These are phyloP conservation scores for Pseudachorutes palmiensis DNA, from an alignment of 1,140 invertebrate genomes.

Conservation along the genomic window DNA sequence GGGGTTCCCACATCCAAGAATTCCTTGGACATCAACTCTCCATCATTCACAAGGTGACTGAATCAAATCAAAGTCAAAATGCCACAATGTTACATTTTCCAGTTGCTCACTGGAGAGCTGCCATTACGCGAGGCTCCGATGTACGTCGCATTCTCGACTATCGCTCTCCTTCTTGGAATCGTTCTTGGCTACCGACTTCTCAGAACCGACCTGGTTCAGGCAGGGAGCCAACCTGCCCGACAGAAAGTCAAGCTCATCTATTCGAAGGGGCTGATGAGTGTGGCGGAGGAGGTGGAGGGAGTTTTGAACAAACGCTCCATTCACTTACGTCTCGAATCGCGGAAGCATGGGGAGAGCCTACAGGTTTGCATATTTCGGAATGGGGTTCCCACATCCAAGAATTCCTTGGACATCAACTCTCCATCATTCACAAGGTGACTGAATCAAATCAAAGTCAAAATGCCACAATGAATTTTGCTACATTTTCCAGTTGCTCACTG, in stretches of 20 bases:
- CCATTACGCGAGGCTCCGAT: neutral
- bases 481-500: neutral
- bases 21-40: neutral
- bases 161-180: neutral
- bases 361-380: neutral
- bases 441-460: neutral
- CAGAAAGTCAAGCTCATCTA: too few species aligned
- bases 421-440: neutral
- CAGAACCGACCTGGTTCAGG: neutral
- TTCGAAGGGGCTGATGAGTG: neutral
- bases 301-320: neutral
- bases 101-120: neutral
- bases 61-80: neutral
- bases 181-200: neutral
- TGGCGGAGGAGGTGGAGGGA: neutral
- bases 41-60: neutral
- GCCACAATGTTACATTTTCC: neutral
- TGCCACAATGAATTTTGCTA: too few species aligned
- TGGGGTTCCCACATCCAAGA: neutral
- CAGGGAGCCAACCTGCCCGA: too few species aligned
- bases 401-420: neutral
- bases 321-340: neutral
- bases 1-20: neutral
- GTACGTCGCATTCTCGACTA: neutral
- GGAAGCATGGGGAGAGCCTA: neutral